Evolutionary conservation across 1,140 invertebrate species (phyloP), one percentile per base, ranked within the genome.

Genomic region (Sarcophaga peregrina): DNA sequence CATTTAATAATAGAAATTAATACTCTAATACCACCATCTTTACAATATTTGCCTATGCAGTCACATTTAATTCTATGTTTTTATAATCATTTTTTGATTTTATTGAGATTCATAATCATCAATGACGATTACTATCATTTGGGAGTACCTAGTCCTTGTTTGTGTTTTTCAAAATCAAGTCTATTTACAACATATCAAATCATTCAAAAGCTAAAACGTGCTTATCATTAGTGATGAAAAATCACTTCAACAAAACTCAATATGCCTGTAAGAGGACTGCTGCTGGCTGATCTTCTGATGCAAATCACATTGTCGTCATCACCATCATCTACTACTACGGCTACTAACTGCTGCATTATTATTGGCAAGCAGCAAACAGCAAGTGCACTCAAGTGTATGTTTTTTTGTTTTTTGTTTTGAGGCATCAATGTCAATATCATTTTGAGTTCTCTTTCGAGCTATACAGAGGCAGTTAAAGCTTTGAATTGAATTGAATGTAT

Each of bases 201-300:
- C 46, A 78, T 78, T 78, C 47, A 52, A 78, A 78, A 68, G 17
- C 17, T 78, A 78, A 78, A 78, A 78, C 47, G 74, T 78, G 75
- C 47, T 78, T 78, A 78, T 78, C 75, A 78, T 78, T 52, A 78
- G 75, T 78, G 75, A 78, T 78, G 75, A 78, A 78, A 78, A 78
- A 78, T 78, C 75, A 78, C 47, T 78, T 78, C 17, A 78, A 78
- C 47, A 52, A 20, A 48, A 52, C 47, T 78, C 47, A 7, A 76
- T 47, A 72, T 68, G 58, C 8, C 62, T 17, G 37, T 3, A 7
- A 20, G 17, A 25, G 37, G 8, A 25, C 20, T 72, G n/a, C 6
- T 25, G 37, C 17, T 7, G 62, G 62, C 9, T 25, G 62, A 3
- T 25, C 20, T 25, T 17, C 50, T 78, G 75, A 78, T 78, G 75